Base-by-base conservation (phyloP, 1,140 invertebrate genomes). In the Augochlora pura region DNA sequence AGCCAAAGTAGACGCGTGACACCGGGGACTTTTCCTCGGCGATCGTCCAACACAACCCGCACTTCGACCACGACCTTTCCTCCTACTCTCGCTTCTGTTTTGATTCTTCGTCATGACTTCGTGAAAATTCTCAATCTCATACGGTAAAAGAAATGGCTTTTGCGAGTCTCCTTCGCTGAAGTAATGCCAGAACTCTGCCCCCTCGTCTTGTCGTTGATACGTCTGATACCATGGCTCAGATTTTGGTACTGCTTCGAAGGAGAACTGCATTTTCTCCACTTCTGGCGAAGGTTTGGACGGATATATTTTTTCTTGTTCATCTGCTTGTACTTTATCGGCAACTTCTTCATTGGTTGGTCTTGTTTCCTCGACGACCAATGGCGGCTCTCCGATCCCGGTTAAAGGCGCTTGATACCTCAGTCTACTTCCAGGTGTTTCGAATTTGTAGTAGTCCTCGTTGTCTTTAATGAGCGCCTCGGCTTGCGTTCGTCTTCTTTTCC, bases 1-100 rank as follows among this genome's bases (percentile, higher is more conserved):
- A 0, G 97, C 97, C 52, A 97, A 89, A 0, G 97, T 97, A 0
- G 96, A 97, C 0, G 97, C 96, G 87, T 97, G 97, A 89, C 97
- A 97, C 42, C 97, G 92, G 0, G 97, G 97, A 5, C 96, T 97
- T 86, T 97, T 97, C n/a, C 97, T 92, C 0, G 96, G 96, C 77
- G 95, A 95, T 79, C 94, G 92, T 69, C 95, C 93, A 4, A 90
- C 75, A 32, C 85, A 83, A 32, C 85, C 88, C 7, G 75, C 38
- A 72, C 89, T 72, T 70, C 91, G 80, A 80, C 90, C 77, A 54
- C 91, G 83, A 78, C 89, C 84, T 78, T 88, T 87, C 80, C 83
- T 83, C n/a, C 90, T 87, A 62, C 80, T 76, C 0, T 91, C 87
- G 8, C 86, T 21, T 75, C 84, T 87, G 4, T 77, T 86, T 27